Conservation (phyloP, 2,113 vertebrate genomes). For the Perca flavescens region DNA sequence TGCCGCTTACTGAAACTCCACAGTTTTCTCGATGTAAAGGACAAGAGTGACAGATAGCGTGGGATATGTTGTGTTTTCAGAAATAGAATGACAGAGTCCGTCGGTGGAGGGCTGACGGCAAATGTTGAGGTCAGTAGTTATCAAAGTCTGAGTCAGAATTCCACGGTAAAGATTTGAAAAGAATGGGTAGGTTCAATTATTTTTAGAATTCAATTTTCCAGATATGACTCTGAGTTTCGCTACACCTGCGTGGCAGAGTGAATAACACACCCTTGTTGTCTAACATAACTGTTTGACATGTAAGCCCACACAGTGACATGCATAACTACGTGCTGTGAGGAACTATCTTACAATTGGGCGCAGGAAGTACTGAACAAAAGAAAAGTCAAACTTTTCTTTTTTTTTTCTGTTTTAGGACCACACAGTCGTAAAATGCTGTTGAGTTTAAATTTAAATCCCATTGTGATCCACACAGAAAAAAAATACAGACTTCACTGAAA, state of each 20-base stretch:
- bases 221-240: conserved; percentile 26
- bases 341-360: conserved; percentile 23
- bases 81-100: conserved; percentile 46
- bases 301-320: conserved; percentile 19
- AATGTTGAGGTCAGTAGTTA: conserved; percentile 62
- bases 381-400: conserved; percentile 2
- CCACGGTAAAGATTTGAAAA: conserved; percentile 30
- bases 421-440: neutral
- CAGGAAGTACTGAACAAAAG: conserved; percentile 17
- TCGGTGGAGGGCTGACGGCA: conserved; percentile 43
- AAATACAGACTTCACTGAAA: neutral
- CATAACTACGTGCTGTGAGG: conserved; percentile 23
- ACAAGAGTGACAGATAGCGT: conserved; percentile 70
- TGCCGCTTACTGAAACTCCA: conserved; percentile 60
- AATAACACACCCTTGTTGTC: conserved; percentile 27
- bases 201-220: conserved; percentile 46
- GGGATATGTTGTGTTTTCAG: conserved; percentile 56
- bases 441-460: neutral
- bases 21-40: conserved; percentile 37
- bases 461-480: conserved; percentile 11
- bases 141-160: conserved; percentile 53
- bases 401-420: neutral
- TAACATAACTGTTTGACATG: conserved; percentile 41
- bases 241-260: conserved; percentile 8
- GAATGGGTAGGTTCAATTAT: conserved; percentile 30